phyloP scores from a whole-genome alignment of 1,140 invertebrate species.

The Drosophila repleta region DNA sequence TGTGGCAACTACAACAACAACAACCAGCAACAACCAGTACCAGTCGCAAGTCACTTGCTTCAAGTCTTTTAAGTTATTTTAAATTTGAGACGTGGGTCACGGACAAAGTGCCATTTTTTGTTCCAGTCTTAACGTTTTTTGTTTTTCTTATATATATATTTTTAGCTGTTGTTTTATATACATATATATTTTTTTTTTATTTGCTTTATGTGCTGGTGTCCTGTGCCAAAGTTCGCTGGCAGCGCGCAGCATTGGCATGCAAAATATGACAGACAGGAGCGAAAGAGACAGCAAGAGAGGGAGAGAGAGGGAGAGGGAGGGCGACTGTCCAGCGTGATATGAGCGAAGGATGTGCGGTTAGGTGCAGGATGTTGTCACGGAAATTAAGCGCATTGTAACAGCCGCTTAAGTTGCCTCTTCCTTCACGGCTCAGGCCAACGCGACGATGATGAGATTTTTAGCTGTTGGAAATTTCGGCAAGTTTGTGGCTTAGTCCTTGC shows the following conservation, averaged over 20 bases:
- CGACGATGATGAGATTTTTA: conserved; percentile 14
- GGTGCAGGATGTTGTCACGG: conserved; percentile 63
- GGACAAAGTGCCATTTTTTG: conserved; percentile 50
- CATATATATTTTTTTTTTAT: conserved; percentile 3
- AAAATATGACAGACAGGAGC: conserved; percentile 50
- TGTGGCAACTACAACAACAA: conserved; percentile 22
- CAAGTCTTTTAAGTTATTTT: conserved; percentile 74
- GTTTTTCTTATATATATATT: neutral
- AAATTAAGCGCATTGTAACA: conserved; percentile 72
- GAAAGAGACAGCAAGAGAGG: conserved; percentile 32
- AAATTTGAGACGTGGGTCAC: conserved; percentile 68
- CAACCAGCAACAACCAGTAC: neutral
- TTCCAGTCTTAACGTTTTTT: conserved; percentile 25
- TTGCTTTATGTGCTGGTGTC: conserved; percentile 17
- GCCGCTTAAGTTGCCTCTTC: conserved; percentile 22
- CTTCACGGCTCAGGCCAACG: neutral
- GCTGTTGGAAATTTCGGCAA: conserved; percentile 13
- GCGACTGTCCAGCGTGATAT: conserved; percentile 19
- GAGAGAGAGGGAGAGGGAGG: conserved; percentile 12
- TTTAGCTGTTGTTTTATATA: conserved; percentile 8
- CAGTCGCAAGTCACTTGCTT: conserved; percentile 57
- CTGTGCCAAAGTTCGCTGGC: conserved; percentile 15
- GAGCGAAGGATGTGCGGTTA: conserved; percentile 49
- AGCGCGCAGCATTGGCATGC: conserved; percentile 23
- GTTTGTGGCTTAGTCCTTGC: neutral